phyloP scores from a whole-genome alignment of 2,113 vertebrate species.

The Ailurus styani region DNA sequence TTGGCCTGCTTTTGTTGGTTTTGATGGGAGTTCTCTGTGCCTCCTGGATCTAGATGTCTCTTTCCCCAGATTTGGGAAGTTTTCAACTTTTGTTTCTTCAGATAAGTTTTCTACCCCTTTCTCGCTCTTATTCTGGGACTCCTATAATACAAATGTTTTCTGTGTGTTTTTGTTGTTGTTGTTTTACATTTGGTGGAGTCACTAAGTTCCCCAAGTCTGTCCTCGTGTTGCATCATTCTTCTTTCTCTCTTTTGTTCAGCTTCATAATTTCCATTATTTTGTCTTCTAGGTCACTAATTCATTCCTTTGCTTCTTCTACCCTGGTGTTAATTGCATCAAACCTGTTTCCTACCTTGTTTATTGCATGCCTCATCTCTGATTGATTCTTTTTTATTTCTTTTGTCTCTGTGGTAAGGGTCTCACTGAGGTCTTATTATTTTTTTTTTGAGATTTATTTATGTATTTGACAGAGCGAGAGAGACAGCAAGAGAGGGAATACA shows the following conservation, averaged over 20 bases:
- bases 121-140: not conserved
- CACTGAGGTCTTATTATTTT: not conserved
- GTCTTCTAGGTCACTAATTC: not conserved
- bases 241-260: not conserved
- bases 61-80: not conserved
- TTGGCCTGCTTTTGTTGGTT: too few species aligned
- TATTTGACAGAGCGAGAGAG: too few species aligned
- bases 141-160: not conserved
- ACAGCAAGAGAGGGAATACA: too few species aligned
- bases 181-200: not conserved
- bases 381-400: not conserved
- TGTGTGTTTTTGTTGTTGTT: not conserved
- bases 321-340: not conserved
- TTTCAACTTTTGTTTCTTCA: not conserved
- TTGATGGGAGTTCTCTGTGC: not conserved
- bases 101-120: not conserved
- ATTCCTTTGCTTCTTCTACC: not conserved
- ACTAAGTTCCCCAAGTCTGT: not conserved
- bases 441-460: too few species aligned
- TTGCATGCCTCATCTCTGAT: not conserved
- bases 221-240: not conserved
- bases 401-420: not conserved
- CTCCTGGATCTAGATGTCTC: not conserved
- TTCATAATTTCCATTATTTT: not conserved
- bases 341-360: not conserved